Evolutionary conservation across 2,113 vertebrate species (phyloP).

Genomic region (Dicaeum eximium): DNA sequence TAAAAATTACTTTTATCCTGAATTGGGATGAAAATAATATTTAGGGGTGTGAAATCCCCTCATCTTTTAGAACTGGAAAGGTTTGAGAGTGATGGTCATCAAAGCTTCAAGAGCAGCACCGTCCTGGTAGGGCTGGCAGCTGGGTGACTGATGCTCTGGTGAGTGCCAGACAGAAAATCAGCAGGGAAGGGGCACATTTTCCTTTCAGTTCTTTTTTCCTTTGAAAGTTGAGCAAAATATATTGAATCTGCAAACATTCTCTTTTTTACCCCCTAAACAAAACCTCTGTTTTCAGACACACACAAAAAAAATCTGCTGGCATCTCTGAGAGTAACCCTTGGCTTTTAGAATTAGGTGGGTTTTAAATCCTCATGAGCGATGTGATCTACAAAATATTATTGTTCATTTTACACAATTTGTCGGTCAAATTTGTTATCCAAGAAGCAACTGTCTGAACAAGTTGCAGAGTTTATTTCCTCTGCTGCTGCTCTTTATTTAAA

Average conservation of each 20-base stretch:
- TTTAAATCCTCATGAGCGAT: not conserved
- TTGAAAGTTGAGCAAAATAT: not conserved
- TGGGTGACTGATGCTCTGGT: not conserved
- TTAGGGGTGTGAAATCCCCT: not conserved
- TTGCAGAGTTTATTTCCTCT: not conserved
- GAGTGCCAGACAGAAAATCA: not conserved
- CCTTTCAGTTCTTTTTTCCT: not conserved
- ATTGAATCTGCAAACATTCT: not conserved
- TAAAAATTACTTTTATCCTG: not conserved
- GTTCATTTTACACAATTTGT: not conserved
- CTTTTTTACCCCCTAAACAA: not conserved
- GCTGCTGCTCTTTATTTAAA: not conserved
- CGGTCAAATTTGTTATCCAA: not conserved
- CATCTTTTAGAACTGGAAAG: not conserved
- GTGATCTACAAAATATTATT: fast-evolving
- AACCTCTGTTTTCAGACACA: fast-evolving
- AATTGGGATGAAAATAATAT: not conserved
- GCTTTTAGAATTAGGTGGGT: not conserved
- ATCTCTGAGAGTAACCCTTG: not conserved
- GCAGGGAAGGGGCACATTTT: not conserved
- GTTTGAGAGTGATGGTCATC: not conserved
- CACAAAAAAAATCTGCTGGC: not conserved
- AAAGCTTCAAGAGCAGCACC: not conserved
- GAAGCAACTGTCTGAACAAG: not conserved
- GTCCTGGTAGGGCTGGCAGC: not conserved